Evolutionary conservation across 2,113 vertebrate species (phyloP), one percentile per base, ranked within the genome.

Genomic region (Labeo rohita): DNA sequence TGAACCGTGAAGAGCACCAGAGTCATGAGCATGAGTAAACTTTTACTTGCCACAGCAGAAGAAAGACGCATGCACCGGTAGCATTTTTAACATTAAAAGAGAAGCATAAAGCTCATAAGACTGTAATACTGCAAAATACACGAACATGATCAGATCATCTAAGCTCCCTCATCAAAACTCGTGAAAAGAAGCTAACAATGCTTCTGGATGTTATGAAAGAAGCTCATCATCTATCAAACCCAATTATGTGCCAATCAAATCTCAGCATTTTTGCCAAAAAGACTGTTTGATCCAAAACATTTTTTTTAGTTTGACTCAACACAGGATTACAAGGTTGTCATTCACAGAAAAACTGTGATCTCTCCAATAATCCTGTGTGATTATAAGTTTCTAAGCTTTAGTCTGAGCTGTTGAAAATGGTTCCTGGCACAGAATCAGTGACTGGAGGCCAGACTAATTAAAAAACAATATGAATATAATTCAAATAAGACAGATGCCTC

Each of bases 291-390:
- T 70, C 47, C 65, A 52, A 70, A 70, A 36, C 28, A 82, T 49
- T 68, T 70, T 70, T 68, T 16, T 21, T 82, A 70, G 45, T 81
- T 81, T 82, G 47, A 52, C 80, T 63, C 15, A 23, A 63, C 77
- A 80, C 79, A 82, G 65, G 63, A 82, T 70, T 70, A 82, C 80
- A 82, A 82, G 80, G 28, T 36, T 82, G 79, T 47, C 43, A 65
- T 34, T 82, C 12, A 66, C 43, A 81, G 59, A 66, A 34, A 49
- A 81, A 77, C 74, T 77, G 59, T 81, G 61, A 81, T 81, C 61
- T 45, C 18, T 66, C 23, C 47, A 81, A 81, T 81, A 81, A 81
- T 82, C 80, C 80, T 18, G 45, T 49, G 61, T 82, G 63, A 82
- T 82, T 81, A 45, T 23, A 80, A 61, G 3, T 63, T 47, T 65